Evolutionary conservation across 2,113 vertebrate genomes (phyloP).

Genomic region (Tupaia chinensis): DNA sequence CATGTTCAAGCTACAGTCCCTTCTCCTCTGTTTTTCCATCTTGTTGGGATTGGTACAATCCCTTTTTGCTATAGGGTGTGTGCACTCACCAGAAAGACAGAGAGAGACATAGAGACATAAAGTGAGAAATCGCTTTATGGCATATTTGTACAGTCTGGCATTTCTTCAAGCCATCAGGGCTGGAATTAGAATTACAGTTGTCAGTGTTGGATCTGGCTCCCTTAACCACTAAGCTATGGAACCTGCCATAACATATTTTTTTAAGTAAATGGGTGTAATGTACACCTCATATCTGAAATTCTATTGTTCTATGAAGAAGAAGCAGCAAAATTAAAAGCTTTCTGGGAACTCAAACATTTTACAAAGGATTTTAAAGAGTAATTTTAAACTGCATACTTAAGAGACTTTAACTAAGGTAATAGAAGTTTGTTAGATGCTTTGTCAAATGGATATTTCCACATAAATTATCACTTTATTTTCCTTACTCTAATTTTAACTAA

Average conservation of each 20-base stretch:
- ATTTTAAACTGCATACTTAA: not conserved
- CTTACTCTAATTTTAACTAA: not conserved
- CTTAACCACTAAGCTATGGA: no score
- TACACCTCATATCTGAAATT: not conserved
- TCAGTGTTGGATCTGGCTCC: no score
- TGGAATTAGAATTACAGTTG: no score
- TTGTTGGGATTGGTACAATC: no score
- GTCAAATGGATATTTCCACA: not conserved
- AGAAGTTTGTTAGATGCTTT: not conserved
- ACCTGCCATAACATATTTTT: not conserved
- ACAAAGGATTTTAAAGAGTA: not conserved
- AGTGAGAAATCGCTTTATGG: no score
- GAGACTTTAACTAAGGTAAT: not conserved
- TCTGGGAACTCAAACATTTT: not conserved
- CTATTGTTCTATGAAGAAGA: not conserved
- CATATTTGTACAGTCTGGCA: no score
- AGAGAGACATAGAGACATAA: no score
- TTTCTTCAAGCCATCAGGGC: no score
- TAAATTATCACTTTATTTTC: not conserved
- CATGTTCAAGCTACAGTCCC: no score
- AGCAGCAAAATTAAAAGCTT: not conserved
- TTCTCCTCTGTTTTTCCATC: no score
- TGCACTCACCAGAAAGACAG: no score
- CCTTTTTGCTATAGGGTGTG: no score
- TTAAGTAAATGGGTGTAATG: not conserved